phyloP scores from a whole-genome alignment of 2,888 invertebrate genomes.

The Aphidoletes aphidimyza region DNA sequence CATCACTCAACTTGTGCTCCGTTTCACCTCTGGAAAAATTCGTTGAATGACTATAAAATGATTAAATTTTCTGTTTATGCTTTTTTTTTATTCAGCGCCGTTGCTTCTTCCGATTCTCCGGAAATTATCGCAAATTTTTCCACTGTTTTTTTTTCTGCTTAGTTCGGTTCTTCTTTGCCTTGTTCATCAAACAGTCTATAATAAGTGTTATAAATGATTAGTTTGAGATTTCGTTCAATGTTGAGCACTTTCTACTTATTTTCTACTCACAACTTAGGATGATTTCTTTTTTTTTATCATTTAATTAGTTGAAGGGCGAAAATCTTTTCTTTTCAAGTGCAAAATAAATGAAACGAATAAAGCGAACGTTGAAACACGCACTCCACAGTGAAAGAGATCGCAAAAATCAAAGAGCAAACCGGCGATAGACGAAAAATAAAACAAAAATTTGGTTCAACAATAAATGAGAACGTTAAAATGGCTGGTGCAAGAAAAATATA shows the following conservation, averaged over 20 bases:
- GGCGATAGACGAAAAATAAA: too few species aligned
- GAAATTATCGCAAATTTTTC: constrained; percentile 14
- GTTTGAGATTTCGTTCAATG: neutral
- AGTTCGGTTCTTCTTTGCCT: neutral
- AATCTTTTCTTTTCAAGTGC: neutral
- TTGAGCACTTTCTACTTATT: neutral
- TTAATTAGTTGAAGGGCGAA: constrained; percentile 38
- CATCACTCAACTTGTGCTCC: neutral
- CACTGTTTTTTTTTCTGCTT: neutral
- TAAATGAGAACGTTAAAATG: neutral
- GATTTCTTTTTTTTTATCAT: neutral
- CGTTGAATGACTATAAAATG: too few species aligned
- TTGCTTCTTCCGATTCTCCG: neutral
- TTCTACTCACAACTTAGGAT: neutral
- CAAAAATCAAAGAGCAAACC: too few species aligned
- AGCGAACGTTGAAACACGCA: too few species aligned
- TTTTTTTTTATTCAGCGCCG: neutral
- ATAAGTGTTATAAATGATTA: constrained; percentile 42
- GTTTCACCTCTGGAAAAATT: too few species aligned
- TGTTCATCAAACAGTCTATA: neutral
- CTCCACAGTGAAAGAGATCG: neutral
- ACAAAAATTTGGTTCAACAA: too few species aligned
- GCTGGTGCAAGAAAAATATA: neutral
- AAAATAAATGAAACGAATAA: neutral
- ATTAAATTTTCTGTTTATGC: too few species aligned